A percentile compares a stretch with the other conserved stretches of the same genome.
These are phyloP conservation scores for Elysia crispata DNA, from an alignment of 2,888 invertebrate species.

Conservation along the genomic window DNA sequence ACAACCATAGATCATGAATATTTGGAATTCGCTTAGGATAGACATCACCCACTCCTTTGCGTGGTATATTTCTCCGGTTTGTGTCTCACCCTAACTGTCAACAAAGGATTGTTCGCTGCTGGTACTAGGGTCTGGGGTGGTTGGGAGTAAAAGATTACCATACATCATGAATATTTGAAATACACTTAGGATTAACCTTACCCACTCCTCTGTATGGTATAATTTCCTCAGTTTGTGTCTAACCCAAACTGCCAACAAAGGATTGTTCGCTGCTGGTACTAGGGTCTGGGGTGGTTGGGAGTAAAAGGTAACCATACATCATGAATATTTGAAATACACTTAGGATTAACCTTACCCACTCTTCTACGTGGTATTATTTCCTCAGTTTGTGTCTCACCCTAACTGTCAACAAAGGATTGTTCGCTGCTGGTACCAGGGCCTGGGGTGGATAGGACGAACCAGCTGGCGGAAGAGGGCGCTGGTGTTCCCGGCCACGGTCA, in stretches of 20 bases:
- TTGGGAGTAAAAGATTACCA: too few species aligned
- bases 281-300: constrained; percentile 64
- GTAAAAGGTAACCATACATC: too few species aligned
- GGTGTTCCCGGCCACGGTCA: constrained; percentile 58
- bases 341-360: too few species aligned
- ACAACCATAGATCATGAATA: too few species aligned
- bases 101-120: constrained; percentile 72
- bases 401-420: constrained; percentile 75
- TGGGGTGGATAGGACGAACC: constrained; percentile 61
- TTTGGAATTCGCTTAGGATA: too few species aligned
- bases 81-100: constrained; percentile 76
- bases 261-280: constrained; percentile 72
- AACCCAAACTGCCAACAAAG: constrained; percentile 76
- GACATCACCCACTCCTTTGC: too few species aligned
- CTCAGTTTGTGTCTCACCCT: constrained; percentile 75
- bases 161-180: too few species aligned
- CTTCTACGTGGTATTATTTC: too few species aligned
- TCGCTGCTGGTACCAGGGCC: constrained; percentile 72
- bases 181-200: too few species aligned
- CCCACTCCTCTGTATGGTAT: too few species aligned
- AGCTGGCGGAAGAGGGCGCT: constrained; percentile 56
- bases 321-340: too few species aligned
- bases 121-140: constrained; percentile 69
- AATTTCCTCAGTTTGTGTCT: constrained; percentile 72
- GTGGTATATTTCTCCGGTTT: constrained; percentile 70